phyloP scores from a whole-genome alignment of 2,797 vertebrate species.

The Spinibarbus caldwelli region DNA sequence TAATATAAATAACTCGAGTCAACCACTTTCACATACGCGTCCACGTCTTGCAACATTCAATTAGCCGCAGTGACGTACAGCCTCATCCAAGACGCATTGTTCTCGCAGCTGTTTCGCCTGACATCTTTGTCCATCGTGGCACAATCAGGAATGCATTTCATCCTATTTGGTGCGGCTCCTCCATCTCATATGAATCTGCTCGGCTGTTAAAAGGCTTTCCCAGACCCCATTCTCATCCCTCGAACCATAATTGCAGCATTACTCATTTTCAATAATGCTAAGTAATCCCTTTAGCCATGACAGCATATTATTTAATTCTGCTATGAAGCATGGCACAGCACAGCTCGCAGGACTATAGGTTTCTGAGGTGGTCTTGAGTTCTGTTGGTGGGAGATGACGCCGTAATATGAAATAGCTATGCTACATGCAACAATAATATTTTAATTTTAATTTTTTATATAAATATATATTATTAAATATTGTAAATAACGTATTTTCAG shows the following conservation, averaged over 20 bases:
- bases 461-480: not conserved
- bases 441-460: not conserved
- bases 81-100: not conserved
- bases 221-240: slow-evolving; percentile 66
- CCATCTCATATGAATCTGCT: slow-evolving; percentile 44
- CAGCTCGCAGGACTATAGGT: not conserved
- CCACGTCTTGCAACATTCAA: not conserved
- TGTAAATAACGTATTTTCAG: not conserved
- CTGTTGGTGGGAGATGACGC: not conserved
- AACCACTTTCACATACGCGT: not conserved
- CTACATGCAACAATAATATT: no score
- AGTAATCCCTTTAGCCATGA: slow-evolving; percentile 75
- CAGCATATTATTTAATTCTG: slow-evolving; percentile 59
- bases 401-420: not conserved
- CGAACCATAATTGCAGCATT: slow-evolving; percentile 69
- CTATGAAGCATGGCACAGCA: slow-evolving; percentile 59
- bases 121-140: slow-evolving; percentile 60
- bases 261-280: slow-evolving; percentile 73
- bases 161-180: slow-evolving; percentile 54
- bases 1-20: not conserved
- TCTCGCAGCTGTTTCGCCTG: slow-evolving; percentile 30
- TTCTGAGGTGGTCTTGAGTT: slow-evolving; percentile 24
- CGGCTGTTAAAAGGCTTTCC: slow-evolving; percentile 70
- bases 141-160: slow-evolving; percentile 60
- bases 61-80: not conserved